Evolutionary conservation across 1,140 invertebrate genomes (phyloP).

Genomic region (Harlomillsia oculata): DNA sequence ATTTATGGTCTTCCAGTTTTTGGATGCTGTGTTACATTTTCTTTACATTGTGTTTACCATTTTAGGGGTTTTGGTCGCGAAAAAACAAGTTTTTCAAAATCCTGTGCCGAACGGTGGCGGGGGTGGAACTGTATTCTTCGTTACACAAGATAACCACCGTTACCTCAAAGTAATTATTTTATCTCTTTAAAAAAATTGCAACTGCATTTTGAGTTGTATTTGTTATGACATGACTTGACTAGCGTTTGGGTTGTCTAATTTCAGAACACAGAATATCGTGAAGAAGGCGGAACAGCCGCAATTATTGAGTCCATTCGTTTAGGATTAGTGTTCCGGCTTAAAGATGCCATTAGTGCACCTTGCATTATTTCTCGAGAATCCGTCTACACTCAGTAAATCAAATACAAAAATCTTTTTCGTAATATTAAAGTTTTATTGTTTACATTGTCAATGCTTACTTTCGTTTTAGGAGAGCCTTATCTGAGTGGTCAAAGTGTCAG

Average conservation of each 20-base stretch:
- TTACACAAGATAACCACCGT: constrained; percentile 45
- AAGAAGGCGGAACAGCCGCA: constrained; percentile 75
- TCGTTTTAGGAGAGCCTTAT: constrained; percentile 47
- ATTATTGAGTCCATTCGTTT: constrained; percentile 74
- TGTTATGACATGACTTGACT: constrained; percentile 2
- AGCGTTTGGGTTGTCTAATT: not conserved
- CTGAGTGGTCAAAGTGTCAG: constrained; percentile 45
- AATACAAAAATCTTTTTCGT: not conserved
- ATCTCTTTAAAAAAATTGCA: not conserved
- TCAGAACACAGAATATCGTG: constrained; percentile 57
- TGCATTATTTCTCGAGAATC: constrained; percentile 64
- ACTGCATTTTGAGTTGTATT: no score
- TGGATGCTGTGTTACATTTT: not conserved
- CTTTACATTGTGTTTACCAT: constrained; percentile 23
- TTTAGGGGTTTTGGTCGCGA: constrained; percentile 55
- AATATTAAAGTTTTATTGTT: not conserved
- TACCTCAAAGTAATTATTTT: constrained; percentile 44
- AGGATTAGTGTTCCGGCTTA: constrained; percentile 75
- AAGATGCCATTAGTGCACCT: constrained; percentile 63
- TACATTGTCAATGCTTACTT: constrained; percentile 10
- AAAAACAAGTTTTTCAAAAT: constrained; percentile 53
- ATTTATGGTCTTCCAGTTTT: not conserved
- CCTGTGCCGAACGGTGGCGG: constrained; percentile 47
- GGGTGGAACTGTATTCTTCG: constrained; percentile 57
- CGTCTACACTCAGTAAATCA: constrained; percentile 36